Percentiles rank a stretch among this genome's conserved stretches.
Conservation (phyloP, 2,888 invertebrate genomes). For the Eupithecia tripunctaria region DNA sequence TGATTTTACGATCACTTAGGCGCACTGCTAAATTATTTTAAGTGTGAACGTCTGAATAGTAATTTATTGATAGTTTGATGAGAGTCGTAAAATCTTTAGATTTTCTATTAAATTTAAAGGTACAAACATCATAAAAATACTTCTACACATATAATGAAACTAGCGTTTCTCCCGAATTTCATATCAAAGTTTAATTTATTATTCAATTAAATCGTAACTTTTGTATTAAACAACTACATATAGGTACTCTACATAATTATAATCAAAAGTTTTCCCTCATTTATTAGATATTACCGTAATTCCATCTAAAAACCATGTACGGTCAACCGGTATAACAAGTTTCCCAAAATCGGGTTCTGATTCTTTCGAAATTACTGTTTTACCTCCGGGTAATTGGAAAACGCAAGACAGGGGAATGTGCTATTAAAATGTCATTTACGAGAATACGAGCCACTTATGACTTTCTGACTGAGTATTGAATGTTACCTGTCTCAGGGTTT, state of each 20-base stretch:
- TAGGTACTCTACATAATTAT: neutral
- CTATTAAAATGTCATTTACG: slow-evolving; percentile 49
- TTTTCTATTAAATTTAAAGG: slow-evolving; percentile 1
- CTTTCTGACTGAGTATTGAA: slow-evolving; percentile 39
- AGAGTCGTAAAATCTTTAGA: slow-evolving; percentile 10
- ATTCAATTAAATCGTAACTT: neutral
- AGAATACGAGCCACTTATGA: slow-evolving; percentile 42
- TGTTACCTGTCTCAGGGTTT: slow-evolving; percentile 27
- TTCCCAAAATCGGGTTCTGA: slow-evolving; percentile 43
- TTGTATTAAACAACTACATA: neutral
- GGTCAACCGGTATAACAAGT: slow-evolving; percentile 43
- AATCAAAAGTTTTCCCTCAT: slow-evolving; percentile 35
- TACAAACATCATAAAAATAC: neutral
- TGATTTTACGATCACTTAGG: slow-evolving; percentile 49
- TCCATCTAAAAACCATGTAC: slow-evolving; percentile 37
- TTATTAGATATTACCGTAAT: slow-evolving; percentile 38
- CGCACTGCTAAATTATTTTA: slow-evolving; percentile 47
- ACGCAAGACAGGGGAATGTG: slow-evolving; percentile 47
- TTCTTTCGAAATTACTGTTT: slow-evolving; percentile 44
- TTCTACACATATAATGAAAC: neutral
- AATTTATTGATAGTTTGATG: slow-evolving; percentile 29
- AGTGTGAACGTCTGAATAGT: slow-evolving; percentile 40
- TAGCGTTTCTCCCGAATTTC: neutral
- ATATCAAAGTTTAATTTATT: neutral
- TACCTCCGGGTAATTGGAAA: slow-evolving; percentile 44